Percentiles rank a stretch among this genome's conserved stretches.
Evolutionary conservation across 2,797 vertebrate genomes (phyloP).

Genomic region (Syngnathus rostellatus): DNA sequence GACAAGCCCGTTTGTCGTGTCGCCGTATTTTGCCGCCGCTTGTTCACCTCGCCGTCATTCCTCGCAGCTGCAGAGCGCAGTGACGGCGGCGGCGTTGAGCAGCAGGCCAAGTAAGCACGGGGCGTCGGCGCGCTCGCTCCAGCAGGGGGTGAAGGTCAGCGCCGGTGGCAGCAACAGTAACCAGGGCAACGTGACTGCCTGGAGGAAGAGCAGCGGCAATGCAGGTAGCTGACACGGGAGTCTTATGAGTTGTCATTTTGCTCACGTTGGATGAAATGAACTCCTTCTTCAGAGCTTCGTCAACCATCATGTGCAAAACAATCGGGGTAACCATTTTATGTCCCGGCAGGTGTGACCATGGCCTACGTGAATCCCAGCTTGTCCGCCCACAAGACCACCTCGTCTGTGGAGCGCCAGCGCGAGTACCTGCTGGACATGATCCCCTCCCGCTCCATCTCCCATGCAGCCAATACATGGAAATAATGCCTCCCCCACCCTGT

Average conservation of each 20-base stretch:
- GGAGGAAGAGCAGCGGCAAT: slow-evolving; percentile 84
- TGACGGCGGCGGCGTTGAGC: slow-evolving; percentile 75
- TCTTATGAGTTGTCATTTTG: not conserved
- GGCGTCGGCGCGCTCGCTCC: slow-evolving; percentile 73
- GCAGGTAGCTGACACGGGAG: slow-evolving; percentile 72
- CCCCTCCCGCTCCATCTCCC: slow-evolving; percentile 93
- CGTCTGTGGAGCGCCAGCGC: slow-evolving; percentile 91
- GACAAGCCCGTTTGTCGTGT: slow-evolving; percentile 31
- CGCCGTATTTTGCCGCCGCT: slow-evolving; percentile 22
- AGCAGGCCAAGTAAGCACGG: slow-evolving; percentile 82
- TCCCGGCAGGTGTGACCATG: slow-evolving; percentile 79
- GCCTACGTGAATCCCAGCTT: slow-evolving; percentile 87
- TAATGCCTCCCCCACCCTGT: slow-evolving; percentile 60
- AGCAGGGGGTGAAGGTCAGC: slow-evolving; percentile 75
- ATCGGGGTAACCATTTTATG: slow-evolving; percentile 16
- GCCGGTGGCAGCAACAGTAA: slow-evolving; percentile 66
- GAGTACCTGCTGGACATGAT: slow-evolving; percentile 99
- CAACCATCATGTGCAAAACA: not conserved
- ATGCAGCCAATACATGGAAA: slow-evolving; percentile 94
- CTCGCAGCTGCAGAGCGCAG: slow-evolving; percentile 82
- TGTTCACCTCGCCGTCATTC: slow-evolving; percentile 58
- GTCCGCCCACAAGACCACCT: slow-evolving; percentile 84
- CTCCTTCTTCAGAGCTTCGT: not conserved
- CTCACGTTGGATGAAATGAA: not conserved
- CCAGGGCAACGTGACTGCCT: slow-evolving; percentile 69